A percentile compares a stretch with the other conserved stretches of the same genome.
Conservation (phyloP, 2,113 vertebrate species). For the Psilopogon haemacephalus region DNA sequence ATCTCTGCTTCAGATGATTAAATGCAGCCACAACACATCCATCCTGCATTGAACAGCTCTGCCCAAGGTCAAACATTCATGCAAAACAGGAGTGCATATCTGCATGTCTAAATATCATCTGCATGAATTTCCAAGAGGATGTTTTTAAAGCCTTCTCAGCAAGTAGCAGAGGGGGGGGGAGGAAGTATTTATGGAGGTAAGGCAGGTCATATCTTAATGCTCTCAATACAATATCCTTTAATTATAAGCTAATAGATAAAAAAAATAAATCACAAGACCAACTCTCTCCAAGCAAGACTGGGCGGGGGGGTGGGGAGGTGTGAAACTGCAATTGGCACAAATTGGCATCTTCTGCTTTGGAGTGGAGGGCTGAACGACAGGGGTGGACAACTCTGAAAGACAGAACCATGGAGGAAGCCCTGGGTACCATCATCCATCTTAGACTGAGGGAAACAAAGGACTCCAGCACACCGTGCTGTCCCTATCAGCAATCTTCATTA, state of each 20-base stretch:
- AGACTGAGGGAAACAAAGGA: conserved; percentile 23
- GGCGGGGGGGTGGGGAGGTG: too few species aligned
- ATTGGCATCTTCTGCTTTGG: conserved; percentile 30
- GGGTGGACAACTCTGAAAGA: neutral
- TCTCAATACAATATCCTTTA: conserved; percentile 35
- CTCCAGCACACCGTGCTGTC: neutral
- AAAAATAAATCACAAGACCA: neutral
- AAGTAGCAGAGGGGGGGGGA: neutral
- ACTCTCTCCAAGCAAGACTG: neutral
- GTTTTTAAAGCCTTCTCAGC: conserved; percentile 36
- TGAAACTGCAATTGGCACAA: conserved; percentile 24
- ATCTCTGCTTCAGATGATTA: conserved; percentile 71
- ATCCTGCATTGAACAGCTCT: conserved; percentile 59
- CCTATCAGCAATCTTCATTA: conserved; percentile 49
- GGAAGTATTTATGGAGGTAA: conserved; percentile 44
- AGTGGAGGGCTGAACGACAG: neutral
- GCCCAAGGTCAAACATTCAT: conserved; percentile 76
- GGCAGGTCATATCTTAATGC: neutral
- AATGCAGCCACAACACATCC: conserved; percentile 71
- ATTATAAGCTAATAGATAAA: conserved; percentile 14
- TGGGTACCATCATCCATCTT: conserved; percentile 5
- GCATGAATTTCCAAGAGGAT: conserved; percentile 32
- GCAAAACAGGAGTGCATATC: conserved; percentile 66
- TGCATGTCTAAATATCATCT: conserved; percentile 65
- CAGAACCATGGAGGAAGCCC: neutral